Percentiles rank a stretch among this genome's conserved stretches.
Conservation (phyloP, 2,113 vertebrate species). For the Pterocles burchelli region DNA sequence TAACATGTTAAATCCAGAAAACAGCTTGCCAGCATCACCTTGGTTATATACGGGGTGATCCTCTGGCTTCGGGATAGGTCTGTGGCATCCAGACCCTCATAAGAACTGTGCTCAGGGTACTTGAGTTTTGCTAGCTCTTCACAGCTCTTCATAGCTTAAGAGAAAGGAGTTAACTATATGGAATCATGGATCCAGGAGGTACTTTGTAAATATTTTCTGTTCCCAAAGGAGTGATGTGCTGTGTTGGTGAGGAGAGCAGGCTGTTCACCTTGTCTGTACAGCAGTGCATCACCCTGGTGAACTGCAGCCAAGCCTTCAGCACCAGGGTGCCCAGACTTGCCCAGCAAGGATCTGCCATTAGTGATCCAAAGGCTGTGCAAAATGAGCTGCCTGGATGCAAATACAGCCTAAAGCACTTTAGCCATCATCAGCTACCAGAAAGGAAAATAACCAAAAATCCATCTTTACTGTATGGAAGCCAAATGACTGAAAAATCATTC, state of each 20-base stretch:
- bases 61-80: not conserved
- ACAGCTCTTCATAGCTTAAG: not conserved
- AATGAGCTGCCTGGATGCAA: not conserved
- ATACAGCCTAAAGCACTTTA: not conserved
- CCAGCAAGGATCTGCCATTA: not conserved
- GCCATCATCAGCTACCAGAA: not conserved
- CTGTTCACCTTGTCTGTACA: not conserved
- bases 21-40: not conserved
- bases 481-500: not conserved
- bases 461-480: not conserved
- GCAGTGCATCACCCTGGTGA: not conserved
- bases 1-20: not conserved
- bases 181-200: fast-evolving
- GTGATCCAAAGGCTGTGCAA: not conserved
- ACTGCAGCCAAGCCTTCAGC: not conserved
- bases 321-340: not conserved
- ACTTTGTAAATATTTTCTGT: not conserved
- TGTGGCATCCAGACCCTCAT: not conserved
- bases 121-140: not conserved
- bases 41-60: not conserved
- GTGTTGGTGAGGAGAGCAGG: not conserved
- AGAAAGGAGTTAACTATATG: not conserved
- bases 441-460: not conserved
- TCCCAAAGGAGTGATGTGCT: not conserved
- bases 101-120: not conserved